Conservation (phyloP, 2,113 vertebrate genomes). For the Maylandia zebra region DNA sequence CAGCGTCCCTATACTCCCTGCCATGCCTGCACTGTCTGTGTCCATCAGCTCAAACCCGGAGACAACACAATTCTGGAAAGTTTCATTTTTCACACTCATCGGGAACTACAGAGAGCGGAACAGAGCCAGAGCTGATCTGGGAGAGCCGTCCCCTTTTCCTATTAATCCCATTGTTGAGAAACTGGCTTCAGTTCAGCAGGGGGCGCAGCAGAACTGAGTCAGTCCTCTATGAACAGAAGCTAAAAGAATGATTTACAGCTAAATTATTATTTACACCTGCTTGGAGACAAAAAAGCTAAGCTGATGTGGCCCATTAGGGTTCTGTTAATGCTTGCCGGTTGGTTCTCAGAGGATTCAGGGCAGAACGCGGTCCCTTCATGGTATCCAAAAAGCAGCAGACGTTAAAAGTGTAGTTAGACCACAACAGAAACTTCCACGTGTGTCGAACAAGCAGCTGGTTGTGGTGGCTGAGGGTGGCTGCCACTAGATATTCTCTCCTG, state of each 20-base stretch:
- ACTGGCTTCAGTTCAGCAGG: background rate
- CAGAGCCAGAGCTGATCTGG: background rate
- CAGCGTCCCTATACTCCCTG: background rate
- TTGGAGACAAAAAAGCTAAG: background rate
- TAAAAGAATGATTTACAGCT: background rate
- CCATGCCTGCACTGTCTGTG: rapidly evolving
- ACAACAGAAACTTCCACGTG: background rate
- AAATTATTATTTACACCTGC: background rate
- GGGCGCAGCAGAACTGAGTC: background rate
- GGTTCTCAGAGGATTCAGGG: background rate
- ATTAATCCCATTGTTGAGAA: background rate
- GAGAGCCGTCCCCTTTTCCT: background rate
- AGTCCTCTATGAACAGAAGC: background rate
- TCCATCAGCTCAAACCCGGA: background rate
- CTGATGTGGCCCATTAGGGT: background rate
- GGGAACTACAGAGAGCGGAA: background rate
- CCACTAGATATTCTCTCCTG: background rate
- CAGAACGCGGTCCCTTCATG: background rate
- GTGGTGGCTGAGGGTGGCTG: background rate
- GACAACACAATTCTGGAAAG: background rate
- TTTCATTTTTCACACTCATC: background rate
- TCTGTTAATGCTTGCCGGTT: background rate
- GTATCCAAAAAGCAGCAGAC: background rate
- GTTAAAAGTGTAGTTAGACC: background rate
- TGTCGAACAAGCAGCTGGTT: background rate